Conservation (phyloP, 2,113 vertebrate species). For the Saccopteryx leptura region DNA sequence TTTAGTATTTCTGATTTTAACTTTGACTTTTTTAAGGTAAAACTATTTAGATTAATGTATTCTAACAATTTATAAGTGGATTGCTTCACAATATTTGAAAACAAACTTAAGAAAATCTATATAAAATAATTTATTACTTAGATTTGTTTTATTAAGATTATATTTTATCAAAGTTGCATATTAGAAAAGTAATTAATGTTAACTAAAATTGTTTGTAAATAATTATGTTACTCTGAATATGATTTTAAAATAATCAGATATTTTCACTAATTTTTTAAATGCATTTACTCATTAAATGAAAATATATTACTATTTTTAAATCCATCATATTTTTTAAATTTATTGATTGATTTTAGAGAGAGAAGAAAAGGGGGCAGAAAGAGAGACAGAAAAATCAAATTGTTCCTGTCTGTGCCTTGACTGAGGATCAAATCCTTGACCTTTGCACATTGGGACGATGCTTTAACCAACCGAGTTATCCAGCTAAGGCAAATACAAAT, state of each 20-base stretch:
- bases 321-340: neutral
- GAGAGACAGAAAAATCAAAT: too few relatives aligned
- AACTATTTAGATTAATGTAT: neutral
- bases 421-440: too few relatives aligned
- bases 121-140: neutral
- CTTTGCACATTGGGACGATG: too few relatives aligned
- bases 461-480: too few relatives aligned
- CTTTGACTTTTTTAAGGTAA: neutral
- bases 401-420: too few relatives aligned
- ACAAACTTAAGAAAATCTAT: neutral
- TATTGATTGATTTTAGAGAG: too few relatives aligned
- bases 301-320: constrained; percentile 21
- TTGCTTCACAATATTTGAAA: neutral
- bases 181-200: neutral
- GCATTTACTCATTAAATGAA: constrained; percentile 17
- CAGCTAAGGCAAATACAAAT: neutral
- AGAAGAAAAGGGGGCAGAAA: too few relatives aligned
- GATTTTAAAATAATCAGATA: constrained; percentile 49
- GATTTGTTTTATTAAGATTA: constrained; percentile 16
- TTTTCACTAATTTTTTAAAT: constrained; percentile 37
- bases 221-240: neutral
- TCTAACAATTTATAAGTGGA: neutral
- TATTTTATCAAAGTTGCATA: neutral
- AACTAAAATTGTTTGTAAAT: constrained; percentile 19
- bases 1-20: neutral